Evolutionary conservation across 2,888 invertebrate species (phyloP).

Genomic region (Pteria penguin): DNA sequence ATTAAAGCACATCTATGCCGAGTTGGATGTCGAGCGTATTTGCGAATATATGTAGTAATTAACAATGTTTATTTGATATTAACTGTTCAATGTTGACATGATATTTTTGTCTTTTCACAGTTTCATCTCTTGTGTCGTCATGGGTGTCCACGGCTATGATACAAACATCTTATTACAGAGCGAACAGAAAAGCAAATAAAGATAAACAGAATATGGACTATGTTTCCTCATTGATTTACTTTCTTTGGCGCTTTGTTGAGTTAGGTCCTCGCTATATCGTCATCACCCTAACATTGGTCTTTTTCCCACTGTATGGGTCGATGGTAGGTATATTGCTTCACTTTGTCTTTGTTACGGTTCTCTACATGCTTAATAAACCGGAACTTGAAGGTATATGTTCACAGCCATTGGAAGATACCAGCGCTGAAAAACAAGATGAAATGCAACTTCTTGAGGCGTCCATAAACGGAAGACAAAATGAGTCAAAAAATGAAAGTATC

Average conservation of each 20-base stretch:
- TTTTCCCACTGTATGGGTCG: conserved; percentile 25
- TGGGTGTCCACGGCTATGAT: conserved; percentile 31
- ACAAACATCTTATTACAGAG: conserved; percentile 33
- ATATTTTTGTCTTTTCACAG: conserved; percentile 17
- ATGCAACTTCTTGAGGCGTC: background rate
- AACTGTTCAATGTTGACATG: too few relatives aligned
- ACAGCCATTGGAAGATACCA: background rate
- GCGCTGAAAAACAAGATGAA: background rate
- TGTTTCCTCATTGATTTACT: conserved; percentile 25
- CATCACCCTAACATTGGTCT: conserved; percentile 14
- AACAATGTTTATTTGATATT: too few relatives aligned
- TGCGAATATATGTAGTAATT: too few relatives aligned
- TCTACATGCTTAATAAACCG: conserved; percentile 24
- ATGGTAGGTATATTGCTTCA: conserved; percentile 8
- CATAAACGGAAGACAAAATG: background rate
- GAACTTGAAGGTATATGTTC: conserved; percentile 34
- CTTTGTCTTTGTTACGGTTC: conserved; percentile 23
- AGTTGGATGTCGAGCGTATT: too few relatives aligned
- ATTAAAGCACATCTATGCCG: too few relatives aligned
- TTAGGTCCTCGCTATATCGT: conserved; percentile 34
- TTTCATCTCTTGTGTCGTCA: conserved; percentile 31
- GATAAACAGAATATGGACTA: conserved; percentile 28
- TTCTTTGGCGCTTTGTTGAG: conserved; percentile 32
- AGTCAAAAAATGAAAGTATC: background rate
- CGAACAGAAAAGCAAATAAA: conserved; percentile 25